Conservation (phyloP, 2,888 invertebrate genomes). For the Drosophila anomalata region DNA sequence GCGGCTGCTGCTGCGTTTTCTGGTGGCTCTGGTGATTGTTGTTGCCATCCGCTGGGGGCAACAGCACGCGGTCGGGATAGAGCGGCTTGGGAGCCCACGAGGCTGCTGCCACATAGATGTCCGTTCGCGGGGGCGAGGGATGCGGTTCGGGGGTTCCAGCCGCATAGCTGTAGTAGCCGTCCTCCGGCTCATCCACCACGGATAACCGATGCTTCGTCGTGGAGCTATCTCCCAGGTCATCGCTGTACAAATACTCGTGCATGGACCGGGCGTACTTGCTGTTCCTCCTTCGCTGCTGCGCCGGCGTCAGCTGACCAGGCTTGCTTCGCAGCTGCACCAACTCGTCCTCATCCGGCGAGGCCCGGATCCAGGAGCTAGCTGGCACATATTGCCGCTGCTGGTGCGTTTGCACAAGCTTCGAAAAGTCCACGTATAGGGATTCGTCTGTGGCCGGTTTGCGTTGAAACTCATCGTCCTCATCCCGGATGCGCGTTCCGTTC, state of each 20-base stretch:
- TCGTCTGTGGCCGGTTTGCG: conserved; percentile 84
- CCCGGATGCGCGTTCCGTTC: conserved; percentile 43
- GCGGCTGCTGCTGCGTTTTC: conserved; percentile 37
- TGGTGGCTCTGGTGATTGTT: conserved; percentile 61
- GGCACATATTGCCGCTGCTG: conserved; percentile 70
- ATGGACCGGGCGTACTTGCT: conserved; percentile 78
- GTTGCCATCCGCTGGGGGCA: conserved; percentile 55
- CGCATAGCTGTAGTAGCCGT: conserved; percentile 80
- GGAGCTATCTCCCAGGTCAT: conserved; percentile 38
- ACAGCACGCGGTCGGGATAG: conserved; percentile 80
- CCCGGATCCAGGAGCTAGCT: conserved; percentile 73
- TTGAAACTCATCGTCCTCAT: conserved; percentile 81
- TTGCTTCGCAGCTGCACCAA: conserved; percentile 23
- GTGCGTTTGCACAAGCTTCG: conserved; percentile 80
- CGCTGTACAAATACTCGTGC: conserved; percentile 80
- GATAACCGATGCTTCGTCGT: conserved; percentile 67
- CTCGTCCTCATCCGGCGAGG: conserved; percentile 59
- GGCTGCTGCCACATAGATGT: conserved; percentile 89
- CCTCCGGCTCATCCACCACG: conserved; percentile 73
- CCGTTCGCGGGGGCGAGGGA: conserved; percentile 84
- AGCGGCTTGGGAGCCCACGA: conserved; percentile 91
- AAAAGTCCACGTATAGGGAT: conserved; percentile 84
- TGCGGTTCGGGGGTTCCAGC: conserved; percentile 78
- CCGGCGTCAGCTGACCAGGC: conserved; percentile 58
- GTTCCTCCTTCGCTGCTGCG: conserved; percentile 65